phyloP scores from a whole-genome alignment of 1,140 invertebrate species.

The Lucilia cuprina region DNA sequence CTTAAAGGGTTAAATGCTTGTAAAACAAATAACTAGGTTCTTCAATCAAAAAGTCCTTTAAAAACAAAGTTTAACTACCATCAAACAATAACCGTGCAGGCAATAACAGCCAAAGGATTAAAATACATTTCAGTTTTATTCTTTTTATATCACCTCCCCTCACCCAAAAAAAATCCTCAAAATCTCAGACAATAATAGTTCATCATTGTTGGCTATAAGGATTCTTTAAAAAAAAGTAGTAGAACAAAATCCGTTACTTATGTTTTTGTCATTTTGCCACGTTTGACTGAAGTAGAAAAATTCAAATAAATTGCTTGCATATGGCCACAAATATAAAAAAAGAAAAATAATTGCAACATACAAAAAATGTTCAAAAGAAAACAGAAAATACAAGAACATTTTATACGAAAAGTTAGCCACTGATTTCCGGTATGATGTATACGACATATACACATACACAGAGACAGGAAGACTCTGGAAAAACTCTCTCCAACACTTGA shows the following conservation, averaged over 20 bases:
- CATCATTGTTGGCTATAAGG: background rate
- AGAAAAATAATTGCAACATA: background rate
- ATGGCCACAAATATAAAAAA: slow-evolving; percentile 11
- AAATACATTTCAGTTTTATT: background rate
- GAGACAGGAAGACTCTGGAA: background rate
- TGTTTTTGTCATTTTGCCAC: background rate
- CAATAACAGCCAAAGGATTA: slow-evolving; percentile 1
- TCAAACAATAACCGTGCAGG: background rate
- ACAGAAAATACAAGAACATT: background rate
- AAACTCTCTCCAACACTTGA: background rate
- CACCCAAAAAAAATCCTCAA: no score
- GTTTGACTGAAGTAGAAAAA: background rate
- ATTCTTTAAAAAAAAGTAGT: background rate
- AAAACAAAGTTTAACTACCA: background rate
- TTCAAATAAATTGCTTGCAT: background rate
- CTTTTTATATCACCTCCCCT: background rate
- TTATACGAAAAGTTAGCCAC: background rate
- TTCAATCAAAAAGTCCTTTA: background rate
- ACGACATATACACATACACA: background rate
- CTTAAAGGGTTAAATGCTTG: background rate
- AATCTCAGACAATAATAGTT: background rate
- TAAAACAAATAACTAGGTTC: no score
- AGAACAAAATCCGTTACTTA: background rate
- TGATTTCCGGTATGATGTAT: background rate
- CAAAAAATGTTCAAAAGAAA: background rate